Percentiles rank a stretch among this genome's conserved stretches.
Evolutionary conservation across 2,888 invertebrate species (phyloP).

Genomic region (Acronicta alni): DNA sequence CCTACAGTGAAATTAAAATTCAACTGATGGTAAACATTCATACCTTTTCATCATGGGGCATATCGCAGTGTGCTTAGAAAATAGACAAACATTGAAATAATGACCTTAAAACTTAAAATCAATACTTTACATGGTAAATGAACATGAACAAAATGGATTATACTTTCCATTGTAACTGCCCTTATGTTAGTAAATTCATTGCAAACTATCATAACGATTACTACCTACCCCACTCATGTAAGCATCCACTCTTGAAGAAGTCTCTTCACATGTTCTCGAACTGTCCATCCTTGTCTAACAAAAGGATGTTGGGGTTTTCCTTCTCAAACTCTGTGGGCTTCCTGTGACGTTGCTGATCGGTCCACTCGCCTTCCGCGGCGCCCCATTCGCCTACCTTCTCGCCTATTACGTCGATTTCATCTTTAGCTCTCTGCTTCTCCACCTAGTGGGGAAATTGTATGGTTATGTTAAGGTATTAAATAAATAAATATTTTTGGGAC

Average conservation of each 20-base stretch:
- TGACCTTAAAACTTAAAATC: not conserved
- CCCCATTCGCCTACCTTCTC: conserved; percentile 93
- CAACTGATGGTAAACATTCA: not conserved
- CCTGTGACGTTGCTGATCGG: conserved; percentile 91
- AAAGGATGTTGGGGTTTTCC: conserved; percentile 93
- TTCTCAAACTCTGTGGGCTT: conserved; percentile 94
- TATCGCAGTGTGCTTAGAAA: not conserved
- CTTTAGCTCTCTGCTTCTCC: conserved; percentile 92
- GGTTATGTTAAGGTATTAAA: not conserved
- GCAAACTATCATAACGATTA: conserved; percentile 5
- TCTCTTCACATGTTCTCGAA: conserved; percentile 92
- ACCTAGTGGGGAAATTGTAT: conserved; percentile 81
- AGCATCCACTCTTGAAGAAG: conserved; percentile 29
- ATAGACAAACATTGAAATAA: not conserved
- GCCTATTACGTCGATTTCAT: conserved; percentile 93
- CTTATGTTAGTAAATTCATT: not conserved
- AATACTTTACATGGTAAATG: not conserved
- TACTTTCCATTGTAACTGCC: too few species aligned
- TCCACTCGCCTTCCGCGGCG: conserved; percentile 92
- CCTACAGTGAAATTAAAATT: not conserved
- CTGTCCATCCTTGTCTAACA: conserved; percentile 93
- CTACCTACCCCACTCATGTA: conserved; percentile 15
- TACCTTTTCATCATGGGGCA: conserved; percentile 19
- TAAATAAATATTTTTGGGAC: too few species aligned
- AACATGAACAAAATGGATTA: too few species aligned